These are phyloP conservation scores for Oophaga pumilio DNA, from an alignment of 2,113 vertebrate species.

Conservation along the genomic window DNA sequence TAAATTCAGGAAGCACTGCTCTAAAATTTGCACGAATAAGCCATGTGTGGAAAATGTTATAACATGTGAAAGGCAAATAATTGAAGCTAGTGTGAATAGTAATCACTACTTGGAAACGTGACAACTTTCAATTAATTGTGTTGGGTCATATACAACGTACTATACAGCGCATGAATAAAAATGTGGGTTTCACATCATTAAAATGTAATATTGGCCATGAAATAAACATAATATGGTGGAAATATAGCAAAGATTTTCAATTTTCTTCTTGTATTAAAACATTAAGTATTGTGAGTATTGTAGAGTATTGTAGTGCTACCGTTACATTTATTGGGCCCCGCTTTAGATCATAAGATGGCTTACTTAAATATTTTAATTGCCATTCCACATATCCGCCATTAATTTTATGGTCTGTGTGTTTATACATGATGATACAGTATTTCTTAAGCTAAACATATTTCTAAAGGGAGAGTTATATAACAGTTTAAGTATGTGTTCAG, in stretches of 20 bases:
- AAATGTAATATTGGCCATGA: slow-evolving; percentile 15
- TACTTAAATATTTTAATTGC: not conserved
- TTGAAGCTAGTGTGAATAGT: slow-evolving; percentile 32
- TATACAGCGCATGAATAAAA: not conserved
- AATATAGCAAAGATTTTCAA: not conserved
- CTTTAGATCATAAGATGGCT: not conserved
- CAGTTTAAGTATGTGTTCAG: not conserved
- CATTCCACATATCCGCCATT: not conserved
- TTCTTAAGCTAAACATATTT: not conserved
- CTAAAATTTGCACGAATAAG: slow-evolving; percentile 56
- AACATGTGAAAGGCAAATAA: slow-evolving; percentile 32
- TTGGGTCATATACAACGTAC: slow-evolving; percentile 12
- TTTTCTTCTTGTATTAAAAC: slow-evolving; percentile 5
- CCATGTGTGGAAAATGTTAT: slow-evolving; percentile 48
- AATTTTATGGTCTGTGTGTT: not conserved
- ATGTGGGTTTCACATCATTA: slow-evolving; percentile 18
- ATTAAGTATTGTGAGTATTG: not conserved
- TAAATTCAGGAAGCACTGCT: slow-evolving; percentile 58
- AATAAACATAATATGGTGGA: not conserved
- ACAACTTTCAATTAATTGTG: slow-evolving; percentile 40
- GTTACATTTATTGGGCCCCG: not conserved
- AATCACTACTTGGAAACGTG: slow-evolving; percentile 19
- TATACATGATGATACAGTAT: not conserved
- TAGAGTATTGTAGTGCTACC: not conserved
- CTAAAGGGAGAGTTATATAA: not conserved